Percentiles rank a stretch among this genome's conserved stretches.
These are phyloP conservation scores for Lophius americanus DNA, from an alignment of 2,797 vertebrate genomes.

Conservation along the genomic window DNA sequence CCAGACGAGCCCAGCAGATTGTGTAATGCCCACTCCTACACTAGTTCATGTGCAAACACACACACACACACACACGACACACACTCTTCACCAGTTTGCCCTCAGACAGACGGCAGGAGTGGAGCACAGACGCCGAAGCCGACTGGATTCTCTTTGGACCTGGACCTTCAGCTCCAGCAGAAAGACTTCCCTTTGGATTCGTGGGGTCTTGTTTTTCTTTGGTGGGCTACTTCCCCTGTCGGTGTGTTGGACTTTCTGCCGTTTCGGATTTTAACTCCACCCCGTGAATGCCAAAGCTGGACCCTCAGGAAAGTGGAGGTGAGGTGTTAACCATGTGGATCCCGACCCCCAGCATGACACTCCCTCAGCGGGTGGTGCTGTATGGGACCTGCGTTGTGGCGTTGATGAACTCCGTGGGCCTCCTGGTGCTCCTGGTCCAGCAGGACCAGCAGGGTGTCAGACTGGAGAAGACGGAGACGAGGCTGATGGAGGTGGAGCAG, in stretches of 20 bases:
- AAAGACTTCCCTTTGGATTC: slow-evolving; percentile 10
- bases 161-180: slow-evolving; percentile 12
- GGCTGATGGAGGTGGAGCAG: slow-evolving; percentile 71
- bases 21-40: slow-evolving; percentile 79
- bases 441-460: slow-evolving; percentile 82
- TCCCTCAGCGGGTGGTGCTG: slow-evolving; percentile 80
- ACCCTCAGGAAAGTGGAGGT: slow-evolving; percentile 56
- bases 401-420: slow-evolving; percentile 85
- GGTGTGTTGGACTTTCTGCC: slow-evolving; percentile 6
- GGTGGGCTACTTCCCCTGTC: neutral
- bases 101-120: slow-evolving; percentile 46
- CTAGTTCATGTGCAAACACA: slow-evolving; percentile 37
- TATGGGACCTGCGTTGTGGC: slow-evolving; percentile 82
- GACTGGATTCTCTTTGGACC: slow-evolving; percentile 28
- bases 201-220: slow-evolving; percentile 8
- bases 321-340: slow-evolving; percentile 75
- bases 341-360: slow-evolving; percentile 74
- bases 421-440: slow-evolving; percentile 87
- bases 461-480: slow-evolving; percentile 75
- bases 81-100: slow-evolving; percentile 58
- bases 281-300: slow-evolving; percentile 55
- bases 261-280: neutral
- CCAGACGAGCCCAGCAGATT: slow-evolving; percentile 75
- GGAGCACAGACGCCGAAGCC: slow-evolving; percentile 33
- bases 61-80: slow-evolving; percentile 37